These are phyloP conservation scores for Apomyelois bistriatella DNA, from an alignment of 2,888 invertebrate species.

Conservation along the genomic window DNA sequence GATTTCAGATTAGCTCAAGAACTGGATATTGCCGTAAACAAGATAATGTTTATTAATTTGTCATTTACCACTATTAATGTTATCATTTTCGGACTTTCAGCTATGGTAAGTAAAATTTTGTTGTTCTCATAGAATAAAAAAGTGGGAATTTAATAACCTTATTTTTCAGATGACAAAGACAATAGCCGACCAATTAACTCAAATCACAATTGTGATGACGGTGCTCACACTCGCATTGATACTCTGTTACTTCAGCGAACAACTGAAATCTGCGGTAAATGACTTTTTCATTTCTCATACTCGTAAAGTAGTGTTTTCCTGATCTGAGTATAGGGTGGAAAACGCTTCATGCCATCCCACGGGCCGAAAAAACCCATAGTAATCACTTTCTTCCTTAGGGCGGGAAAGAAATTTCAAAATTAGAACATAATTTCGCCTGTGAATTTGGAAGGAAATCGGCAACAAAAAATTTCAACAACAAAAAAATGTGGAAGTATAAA, in stretches of 20 bases:
- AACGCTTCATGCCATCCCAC: too few species aligned
- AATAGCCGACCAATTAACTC: not conserved
- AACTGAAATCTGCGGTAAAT: not conserved
- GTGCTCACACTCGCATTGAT: not conserved
- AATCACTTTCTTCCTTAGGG: too few species aligned
- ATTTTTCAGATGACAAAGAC: not conserved
- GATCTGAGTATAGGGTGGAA: too few species aligned
- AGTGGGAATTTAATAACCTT: not conserved
- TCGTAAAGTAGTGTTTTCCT: too few species aligned
- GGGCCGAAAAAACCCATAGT: too few species aligned
- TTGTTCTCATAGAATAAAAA: too few species aligned
- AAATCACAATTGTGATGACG: not conserved
- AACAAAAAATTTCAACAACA: too few species aligned
- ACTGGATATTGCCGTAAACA: slow-evolving; percentile 43
- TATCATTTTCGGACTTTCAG: slow-evolving; percentile 49
- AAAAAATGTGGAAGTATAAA: too few species aligned
- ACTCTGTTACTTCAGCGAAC: not conserved
- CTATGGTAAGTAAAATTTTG: slow-evolving; percentile 36
- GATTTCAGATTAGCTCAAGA: slow-evolving; percentile 38
- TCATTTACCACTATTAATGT: slow-evolving; percentile 38
- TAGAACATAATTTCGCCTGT: too few species aligned
- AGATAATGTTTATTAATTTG: slow-evolving; percentile 46
- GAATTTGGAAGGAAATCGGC: too few species aligned
- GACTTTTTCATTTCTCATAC: too few species aligned
- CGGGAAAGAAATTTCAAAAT: too few species aligned